Percentiles rank a stretch among this genome's conserved stretches.
Conservation (phyloP, 2,113 vertebrate species). For the Gymnarchus niloticus region DNA sequence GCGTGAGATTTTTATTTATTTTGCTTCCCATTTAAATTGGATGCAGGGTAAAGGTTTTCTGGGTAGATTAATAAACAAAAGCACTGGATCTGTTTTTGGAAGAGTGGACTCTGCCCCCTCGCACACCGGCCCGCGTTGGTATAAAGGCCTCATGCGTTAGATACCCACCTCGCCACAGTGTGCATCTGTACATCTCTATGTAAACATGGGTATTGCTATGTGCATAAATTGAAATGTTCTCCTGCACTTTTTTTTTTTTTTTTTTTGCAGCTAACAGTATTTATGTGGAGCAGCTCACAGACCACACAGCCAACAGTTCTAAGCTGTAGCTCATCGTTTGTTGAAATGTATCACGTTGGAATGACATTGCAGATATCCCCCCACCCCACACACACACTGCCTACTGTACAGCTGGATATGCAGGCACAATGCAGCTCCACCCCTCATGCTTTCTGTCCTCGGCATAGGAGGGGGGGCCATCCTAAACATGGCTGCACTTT, state of each 20-base stretch:
- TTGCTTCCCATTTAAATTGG: conserved; percentile 32
- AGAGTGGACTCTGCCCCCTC: conserved; percentile 1
- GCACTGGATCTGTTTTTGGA: conserved; percentile 43
- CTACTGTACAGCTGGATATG: conserved; percentile 52
- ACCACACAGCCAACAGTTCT: conserved; percentile 21
- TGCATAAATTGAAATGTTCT: conserved; percentile 65
- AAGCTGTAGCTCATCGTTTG: conserved; percentile 35
- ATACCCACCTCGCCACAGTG: conserved; percentile 60
- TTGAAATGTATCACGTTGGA: conserved; percentile 37
- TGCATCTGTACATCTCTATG: conserved; percentile 58
- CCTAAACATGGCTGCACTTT: conserved; percentile 42
- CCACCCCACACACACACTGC: conserved; percentile 39
- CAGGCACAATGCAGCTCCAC: conserved; percentile 32
- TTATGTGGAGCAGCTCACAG: conserved; percentile 33
- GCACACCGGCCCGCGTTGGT: conserved; percentile 42
- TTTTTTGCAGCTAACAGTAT: conserved; percentile 38
- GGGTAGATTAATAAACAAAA: conserved; percentile 45
- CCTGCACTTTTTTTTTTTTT: background rate
- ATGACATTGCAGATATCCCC: conserved; percentile 21
- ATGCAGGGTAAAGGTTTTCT: conserved; percentile 23
- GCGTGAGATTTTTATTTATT: background rate
- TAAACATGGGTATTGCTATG: conserved; percentile 57
- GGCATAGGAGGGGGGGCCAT: conserved; percentile 32
- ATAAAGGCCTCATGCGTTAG: conserved; percentile 55
- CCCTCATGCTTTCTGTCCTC: background rate